phyloP scores from a whole-genome alignment of 2,888 invertebrate species.

The Yponomeuta sedellus region DNA sequence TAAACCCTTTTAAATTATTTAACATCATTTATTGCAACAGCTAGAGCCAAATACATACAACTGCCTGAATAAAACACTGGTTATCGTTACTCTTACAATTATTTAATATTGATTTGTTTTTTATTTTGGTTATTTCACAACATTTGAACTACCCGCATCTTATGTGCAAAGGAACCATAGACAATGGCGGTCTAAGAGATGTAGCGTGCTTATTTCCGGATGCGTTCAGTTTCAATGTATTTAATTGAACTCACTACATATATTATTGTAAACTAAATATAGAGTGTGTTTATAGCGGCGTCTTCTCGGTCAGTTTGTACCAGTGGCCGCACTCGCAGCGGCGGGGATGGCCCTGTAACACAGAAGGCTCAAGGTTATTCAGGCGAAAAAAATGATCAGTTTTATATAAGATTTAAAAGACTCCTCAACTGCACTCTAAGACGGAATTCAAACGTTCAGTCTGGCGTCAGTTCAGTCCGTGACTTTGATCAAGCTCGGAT shows the following conservation, averaged over 20 bases:
- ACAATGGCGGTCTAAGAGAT: conserved; percentile 25
- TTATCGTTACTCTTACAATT: conserved; percentile 56
- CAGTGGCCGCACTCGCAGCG: conserved; percentile 98
- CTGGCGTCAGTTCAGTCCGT: too few relatives aligned
- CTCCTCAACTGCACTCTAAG: too few relatives aligned
- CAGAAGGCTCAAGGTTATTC: too few relatives aligned
- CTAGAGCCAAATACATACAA: conserved; percentile 1
- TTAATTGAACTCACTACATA: conserved; percentile 51
- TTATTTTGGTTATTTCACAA: conserved; percentile 13
- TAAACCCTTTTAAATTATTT: neutral
- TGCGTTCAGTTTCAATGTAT: conserved; percentile 44
- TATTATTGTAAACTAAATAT: conserved; percentile 41
- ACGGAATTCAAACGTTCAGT: too few relatives aligned
- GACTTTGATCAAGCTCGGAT: too few relatives aligned
- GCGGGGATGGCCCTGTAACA: conserved; percentile 85
- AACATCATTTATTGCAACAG: conserved; percentile 1
- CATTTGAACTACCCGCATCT: conserved; percentile 9
- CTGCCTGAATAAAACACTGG: conserved; percentile 48
- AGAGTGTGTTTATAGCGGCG: conserved; percentile 78
- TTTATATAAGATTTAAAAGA: too few relatives aligned
- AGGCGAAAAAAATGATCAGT: too few relatives aligned
- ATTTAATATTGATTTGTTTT: conserved; percentile 50
- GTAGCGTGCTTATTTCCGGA: conserved; percentile 37
- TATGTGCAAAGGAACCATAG: conserved; percentile 31
- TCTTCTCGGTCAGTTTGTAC: conserved; percentile 93